Conservation (phyloP, 2,888 invertebrate genomes). For the Ischnura elegans region DNA sequence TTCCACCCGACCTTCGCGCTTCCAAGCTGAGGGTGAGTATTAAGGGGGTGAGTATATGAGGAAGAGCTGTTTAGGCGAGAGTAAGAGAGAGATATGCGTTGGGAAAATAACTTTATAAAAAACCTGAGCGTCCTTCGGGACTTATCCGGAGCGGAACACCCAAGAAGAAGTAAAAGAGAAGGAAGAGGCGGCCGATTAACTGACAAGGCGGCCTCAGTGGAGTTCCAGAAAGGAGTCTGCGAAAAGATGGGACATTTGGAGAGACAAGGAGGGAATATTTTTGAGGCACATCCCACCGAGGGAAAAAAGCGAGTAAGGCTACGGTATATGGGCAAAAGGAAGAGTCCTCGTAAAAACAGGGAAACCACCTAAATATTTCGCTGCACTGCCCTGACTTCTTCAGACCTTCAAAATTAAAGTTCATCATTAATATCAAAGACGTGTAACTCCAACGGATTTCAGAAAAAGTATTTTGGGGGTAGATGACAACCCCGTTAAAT, state of each 20-base stretch:
- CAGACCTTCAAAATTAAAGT: no score
- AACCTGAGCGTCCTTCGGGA: neutral
- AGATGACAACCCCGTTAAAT: no score
- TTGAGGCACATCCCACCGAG: neutral
- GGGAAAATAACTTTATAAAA: neutral
- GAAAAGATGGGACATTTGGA: neutral
- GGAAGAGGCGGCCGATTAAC: neutral
- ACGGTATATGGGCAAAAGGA: neutral
- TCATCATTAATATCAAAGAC: no score
- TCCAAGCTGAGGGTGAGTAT: neutral
- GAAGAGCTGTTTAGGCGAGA: neutral
- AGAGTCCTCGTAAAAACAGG: neutral
- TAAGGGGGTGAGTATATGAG: neutral
- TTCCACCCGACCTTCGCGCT: neutral
- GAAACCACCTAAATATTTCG: no score
- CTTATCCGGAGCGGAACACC: constrained; percentile 52
- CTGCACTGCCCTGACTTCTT: no score
- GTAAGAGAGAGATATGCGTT: neutral
- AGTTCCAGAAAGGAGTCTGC: neutral
- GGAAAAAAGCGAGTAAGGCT: neutral
- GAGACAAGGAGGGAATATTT: neutral
- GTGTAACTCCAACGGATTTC: no score
- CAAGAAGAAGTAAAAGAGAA: constrained; percentile 21
- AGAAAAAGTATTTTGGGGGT: no score
- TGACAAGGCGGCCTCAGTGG: neutral